Base-by-base conservation (phyloP, 2,113 vertebrate species). In the Sprattus sprattus region DNA sequence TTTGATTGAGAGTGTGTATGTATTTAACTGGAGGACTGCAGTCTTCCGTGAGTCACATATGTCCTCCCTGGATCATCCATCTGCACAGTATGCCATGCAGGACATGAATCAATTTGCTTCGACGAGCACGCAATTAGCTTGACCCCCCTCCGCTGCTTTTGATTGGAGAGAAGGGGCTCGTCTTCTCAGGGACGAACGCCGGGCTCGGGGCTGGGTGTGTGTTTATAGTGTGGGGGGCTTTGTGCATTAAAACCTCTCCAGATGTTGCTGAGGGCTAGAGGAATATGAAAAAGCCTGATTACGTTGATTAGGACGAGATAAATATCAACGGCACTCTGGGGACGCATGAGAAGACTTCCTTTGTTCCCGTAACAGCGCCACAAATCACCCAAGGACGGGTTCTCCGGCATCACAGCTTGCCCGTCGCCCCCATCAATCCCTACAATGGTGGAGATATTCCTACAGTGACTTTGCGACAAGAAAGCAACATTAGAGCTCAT, bases 61-160 rank as follows among this genome's bases (percentile, higher is more conserved):
- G 47, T 81, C 84, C 81, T 4, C 64, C 64, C n/a, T 28, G 11
- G 81, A 15, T 47, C 83, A 71, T 86, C 52, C 46, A 85, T 78
- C 87, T 82, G n/a, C 84, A 82, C 83, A 47, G 67, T n/a, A 32
- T 49, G 45, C n/a, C 50, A 85, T 81, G 84, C 71, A 83, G 46
- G 28, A 50, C 87, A 83, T 71, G 75, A 83, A 86, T 86, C 85
- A 52, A 57, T 45, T 83, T 11, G 45, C 71, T 60, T 83, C n/a
- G 82, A 83, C 45, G 32, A 32, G 84, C 52, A 83, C n/a, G 8
- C 86, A 87, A 82, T 87, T 52, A 86, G 83, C 60, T 75, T 83
- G 71, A 83, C 49, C 67, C 80, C 39, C 87, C 86, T 87, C 86
- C 85, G 86, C 52, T 71, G 64, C 81, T 22, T 86, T 71, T 85